Conservation (phyloP, 2,888 invertebrate species). For the Oscheius myriophilus region DNA sequence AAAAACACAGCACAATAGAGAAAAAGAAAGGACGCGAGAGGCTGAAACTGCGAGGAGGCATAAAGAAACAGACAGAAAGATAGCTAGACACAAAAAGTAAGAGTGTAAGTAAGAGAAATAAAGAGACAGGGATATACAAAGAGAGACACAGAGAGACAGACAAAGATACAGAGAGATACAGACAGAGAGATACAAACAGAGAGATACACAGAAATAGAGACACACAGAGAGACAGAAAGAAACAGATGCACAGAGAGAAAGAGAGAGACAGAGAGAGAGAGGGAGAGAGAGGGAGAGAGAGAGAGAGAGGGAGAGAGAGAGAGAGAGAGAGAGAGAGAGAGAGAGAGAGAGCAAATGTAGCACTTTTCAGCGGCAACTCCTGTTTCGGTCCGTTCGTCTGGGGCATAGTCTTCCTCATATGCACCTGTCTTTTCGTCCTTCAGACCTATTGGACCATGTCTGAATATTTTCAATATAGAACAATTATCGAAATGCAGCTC, state of each 20-base stretch:
- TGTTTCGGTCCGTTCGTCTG: slow-evolving; percentile 62
- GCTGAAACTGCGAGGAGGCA: too few species aligned
- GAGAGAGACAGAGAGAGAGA: neutral
- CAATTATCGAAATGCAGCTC: slow-evolving; percentile 70
- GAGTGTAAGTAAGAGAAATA: neutral
- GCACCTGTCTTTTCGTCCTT: slow-evolving; percentile 62
- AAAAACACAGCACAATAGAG: too few species aligned
- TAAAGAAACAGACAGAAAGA: neutral
- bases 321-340: too few species aligned
- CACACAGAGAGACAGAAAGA: too few species aligned
- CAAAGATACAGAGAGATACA: neutral
- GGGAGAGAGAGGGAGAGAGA: neutral
- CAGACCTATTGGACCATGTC: slow-evolving; percentile 70
- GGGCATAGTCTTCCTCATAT: slow-evolving; percentile 59
- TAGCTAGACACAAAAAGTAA: neutral
- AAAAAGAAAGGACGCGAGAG: too few species aligned
- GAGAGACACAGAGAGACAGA: neutral
- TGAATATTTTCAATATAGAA: slow-evolving; percentile 69
- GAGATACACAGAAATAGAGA: too few species aligned
- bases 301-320: neutral
- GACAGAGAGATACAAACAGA: neutral
- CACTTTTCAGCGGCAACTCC: slow-evolving; percentile 59
- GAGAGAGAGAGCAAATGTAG: too few species aligned
- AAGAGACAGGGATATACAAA: neutral
- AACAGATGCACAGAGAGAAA: too few species aligned